Base-by-base conservation (phyloP, 2,797 vertebrate genomes). In the Darevskia mixta region DNA sequence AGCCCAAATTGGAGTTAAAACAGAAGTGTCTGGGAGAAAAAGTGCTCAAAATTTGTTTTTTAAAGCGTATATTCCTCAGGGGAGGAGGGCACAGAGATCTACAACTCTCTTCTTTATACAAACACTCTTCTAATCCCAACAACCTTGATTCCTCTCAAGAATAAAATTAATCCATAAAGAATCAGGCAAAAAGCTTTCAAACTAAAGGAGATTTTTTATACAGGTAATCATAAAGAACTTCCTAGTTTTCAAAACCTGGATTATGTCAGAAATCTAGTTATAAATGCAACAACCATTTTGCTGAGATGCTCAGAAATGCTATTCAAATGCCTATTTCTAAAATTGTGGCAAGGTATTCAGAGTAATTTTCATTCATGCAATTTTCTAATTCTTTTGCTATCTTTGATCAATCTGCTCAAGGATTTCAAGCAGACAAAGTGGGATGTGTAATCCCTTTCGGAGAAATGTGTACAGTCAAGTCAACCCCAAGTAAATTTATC, bases 181-280 rank as follows among this genome's bases (percentile, higher is more conserved):
- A 87, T 55, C 32, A 83, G 32, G 55, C 58, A 82, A 76, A 58
- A 66, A 82, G 73, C 84, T 78, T 78, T 78, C 41, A 67, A 49
- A 43, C n/a, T 85, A 79, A 87, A 82, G 41, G 55, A 64, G 20
- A 41, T 20, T 73, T 73, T 38, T 88, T 64, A 45, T 64, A 75
- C 1, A 58, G 18, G 67, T 80, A 58, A 87, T 76, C 15, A 83
- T 88, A 79, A 35, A 72, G 76, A 82, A 29, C 76, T 64, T 61
- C 11, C 11, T 3, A 80, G 38, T 71, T 84, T 84, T 88, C 45
- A 78, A 78, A 79, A 78, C 15, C 5, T 79, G 73, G 76, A 35
- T 88, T 77, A 84, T 58, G 79, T 79, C 43, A 61, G 29, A 73
- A 45, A 72, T 72, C 76, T 41, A 58, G 66, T 84, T 43, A 84